Percentiles rank a stretch among this genome's conserved stretches.
These are phyloP conservation scores for Neuroterus valhalla DNA, from an alignment of 1,140 invertebrate species.

Conservation along the genomic window DNA sequence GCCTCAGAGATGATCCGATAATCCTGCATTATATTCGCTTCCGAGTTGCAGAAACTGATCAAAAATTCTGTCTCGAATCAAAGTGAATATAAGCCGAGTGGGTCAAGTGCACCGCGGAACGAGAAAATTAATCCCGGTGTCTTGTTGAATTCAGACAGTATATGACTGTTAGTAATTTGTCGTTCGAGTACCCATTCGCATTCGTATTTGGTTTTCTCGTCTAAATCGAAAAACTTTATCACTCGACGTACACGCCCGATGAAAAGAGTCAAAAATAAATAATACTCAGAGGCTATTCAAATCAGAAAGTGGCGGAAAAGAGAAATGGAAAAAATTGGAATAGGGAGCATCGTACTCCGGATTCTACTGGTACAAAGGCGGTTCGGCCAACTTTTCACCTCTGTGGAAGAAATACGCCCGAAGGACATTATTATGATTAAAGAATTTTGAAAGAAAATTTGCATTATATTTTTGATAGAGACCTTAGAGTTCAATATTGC, in stretches of 20 bases:
- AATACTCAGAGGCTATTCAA: slow-evolving; percentile 30
- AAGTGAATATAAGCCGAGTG: background rate
- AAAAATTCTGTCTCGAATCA: background rate
- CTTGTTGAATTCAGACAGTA: background rate
- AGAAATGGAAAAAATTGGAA: too few relatives aligned
- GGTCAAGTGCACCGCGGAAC: slow-evolving; percentile 7
- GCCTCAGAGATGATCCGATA: background rate
- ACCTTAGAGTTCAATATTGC: too few relatives aligned
- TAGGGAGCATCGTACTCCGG: too few relatives aligned
- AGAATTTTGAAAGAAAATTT: too few relatives aligned
- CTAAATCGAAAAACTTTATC: slow-evolving; percentile 67
- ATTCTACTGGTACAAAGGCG: too few relatives aligned
- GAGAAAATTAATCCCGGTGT: slow-evolving; percentile 19
- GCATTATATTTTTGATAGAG: too few relatives aligned
- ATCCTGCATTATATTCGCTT: slow-evolving; percentile 13
- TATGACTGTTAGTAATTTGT: slow-evolving; percentile 38
- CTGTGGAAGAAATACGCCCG: too few relatives aligned
- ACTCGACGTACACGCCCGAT: slow-evolving; percentile 46
- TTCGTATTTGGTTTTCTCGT: slow-evolving; percentile 43
- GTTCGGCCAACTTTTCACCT: too few relatives aligned
- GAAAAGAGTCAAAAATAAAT: slow-evolving; percentile 52
- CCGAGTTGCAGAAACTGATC: background rate
- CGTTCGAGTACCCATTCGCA: slow-evolving; percentile 32
- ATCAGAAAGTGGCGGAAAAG: too few relatives aligned
- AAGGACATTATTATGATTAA: too few relatives aligned